Percentiles rank a stretch among this genome's conserved stretches.
These are phyloP conservation scores for Urocitellus parryii DNA, from an alignment of 2,113 vertebrate genomes.

Conservation along the genomic window DNA sequence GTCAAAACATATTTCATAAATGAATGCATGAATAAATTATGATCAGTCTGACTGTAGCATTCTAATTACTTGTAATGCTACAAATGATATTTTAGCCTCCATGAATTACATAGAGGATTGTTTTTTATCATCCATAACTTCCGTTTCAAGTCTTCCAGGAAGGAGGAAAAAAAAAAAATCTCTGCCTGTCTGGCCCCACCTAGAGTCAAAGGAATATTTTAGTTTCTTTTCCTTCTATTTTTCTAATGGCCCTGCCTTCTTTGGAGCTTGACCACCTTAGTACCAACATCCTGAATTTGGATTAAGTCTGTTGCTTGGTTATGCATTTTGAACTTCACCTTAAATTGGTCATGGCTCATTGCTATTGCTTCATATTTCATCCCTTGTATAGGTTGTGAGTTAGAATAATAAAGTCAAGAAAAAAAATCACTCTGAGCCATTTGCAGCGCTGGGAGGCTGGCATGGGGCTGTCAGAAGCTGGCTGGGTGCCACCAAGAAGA, in stretches of 20 bases:
- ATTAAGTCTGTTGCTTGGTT: background rate
- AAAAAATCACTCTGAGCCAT: constrained; percentile 41
- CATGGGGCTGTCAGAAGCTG: constrained; percentile 76
- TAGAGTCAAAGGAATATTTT: background rate
- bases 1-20: constrained; percentile 41
- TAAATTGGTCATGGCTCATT: background rate
- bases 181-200: background rate
- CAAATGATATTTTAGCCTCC: constrained; percentile 1
- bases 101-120: background rate
- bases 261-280: background rate
- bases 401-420: constrained; percentile 67
- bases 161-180: background rate
- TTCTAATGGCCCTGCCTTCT: background rate
- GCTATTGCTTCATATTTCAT: constrained; percentile 31
- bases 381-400: constrained; percentile 50
- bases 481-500: constrained; percentile 65
- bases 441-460: constrained; percentile 79
- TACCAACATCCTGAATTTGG: background rate
- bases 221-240: background rate
- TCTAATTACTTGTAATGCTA: background rate
- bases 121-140: constrained; percentile 22
- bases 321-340: background rate
- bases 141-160: constrained; percentile 20
- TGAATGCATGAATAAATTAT: constrained; percentile 60
- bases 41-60: background rate